Conservation (phyloP, 2,113 vertebrate species). For the Pollachius pollachius region DNA sequence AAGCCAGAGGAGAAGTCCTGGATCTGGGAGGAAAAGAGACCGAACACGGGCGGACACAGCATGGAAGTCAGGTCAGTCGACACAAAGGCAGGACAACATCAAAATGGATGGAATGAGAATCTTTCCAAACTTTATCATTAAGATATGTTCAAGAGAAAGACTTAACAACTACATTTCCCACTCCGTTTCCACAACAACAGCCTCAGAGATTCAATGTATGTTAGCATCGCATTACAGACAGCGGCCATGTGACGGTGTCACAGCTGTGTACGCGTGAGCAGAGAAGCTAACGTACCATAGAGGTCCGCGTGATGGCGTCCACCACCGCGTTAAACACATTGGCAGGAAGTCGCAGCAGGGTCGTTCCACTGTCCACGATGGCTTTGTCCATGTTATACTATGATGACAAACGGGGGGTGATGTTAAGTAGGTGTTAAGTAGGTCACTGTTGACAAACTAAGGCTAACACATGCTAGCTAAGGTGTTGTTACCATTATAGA, state of each 20-base stretch:
- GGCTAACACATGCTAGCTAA: not conserved
- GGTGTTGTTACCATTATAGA: too few species aligned
- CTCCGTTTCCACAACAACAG: too few species aligned
- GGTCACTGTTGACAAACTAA: not conserved
- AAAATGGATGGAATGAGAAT: too few species aligned
- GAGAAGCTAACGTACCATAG: slow-evolving; percentile 78
- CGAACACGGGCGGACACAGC: slow-evolving; percentile 11
- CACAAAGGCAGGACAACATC: too few species aligned
- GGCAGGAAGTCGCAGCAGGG: slow-evolving; percentile 88
- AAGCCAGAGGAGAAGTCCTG: slow-evolving; percentile 89
- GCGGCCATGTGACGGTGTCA: too few species aligned
- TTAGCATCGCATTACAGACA: too few species aligned
- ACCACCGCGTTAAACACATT: slow-evolving; percentile 91
- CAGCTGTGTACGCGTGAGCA: not conserved
- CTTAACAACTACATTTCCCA: too few species aligned
- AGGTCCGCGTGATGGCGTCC: slow-evolving; percentile 81
- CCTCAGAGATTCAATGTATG: too few species aligned
- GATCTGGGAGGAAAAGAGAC: slow-evolving; percentile 70
- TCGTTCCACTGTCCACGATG: slow-evolving; percentile 97
- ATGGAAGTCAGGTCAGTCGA: not conserved
- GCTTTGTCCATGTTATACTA: slow-evolving; percentile 97
- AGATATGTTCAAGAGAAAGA: too few species aligned
- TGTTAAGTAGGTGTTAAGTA: not conserved
- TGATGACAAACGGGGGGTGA: slow-evolving; percentile 21
- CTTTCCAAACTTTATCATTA: too few species aligned